Conservation (phyloP, 2,888 invertebrate species). For the Synanthedon andrenaeformis region DNA sequence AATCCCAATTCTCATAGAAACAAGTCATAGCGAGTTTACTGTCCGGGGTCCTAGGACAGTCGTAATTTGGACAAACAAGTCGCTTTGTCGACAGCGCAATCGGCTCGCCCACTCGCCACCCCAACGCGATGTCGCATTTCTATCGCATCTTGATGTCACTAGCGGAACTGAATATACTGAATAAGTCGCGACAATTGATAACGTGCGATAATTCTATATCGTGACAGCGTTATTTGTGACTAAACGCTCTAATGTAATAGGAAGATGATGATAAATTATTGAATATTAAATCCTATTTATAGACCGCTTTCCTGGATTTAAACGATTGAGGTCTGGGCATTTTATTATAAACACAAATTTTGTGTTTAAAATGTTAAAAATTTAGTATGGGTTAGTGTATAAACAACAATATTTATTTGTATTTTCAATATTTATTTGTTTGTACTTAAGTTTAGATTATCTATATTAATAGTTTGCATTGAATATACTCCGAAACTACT, state of each 20-base stretch:
- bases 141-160: constrained; percentile 4
- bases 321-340: too few species aligned
- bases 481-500: too few species aligned
- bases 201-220: constrained; percentile 2
- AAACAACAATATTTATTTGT: too few species aligned
- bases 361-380: too few species aligned
- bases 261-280: background rate
- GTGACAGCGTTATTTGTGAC: constrained; percentile 3
- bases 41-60: constrained; percentile 2
- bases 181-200: constrained; percentile 1
- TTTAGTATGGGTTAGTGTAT: too few species aligned
- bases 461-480: too few species aligned
- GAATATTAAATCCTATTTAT: too few species aligned
- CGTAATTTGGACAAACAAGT: constrained; percentile 7
- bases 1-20: constrained; percentile 1
- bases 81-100: constrained; percentile 5
- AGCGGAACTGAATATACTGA: constrained; percentile 2
- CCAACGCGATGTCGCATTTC: constrained; percentile 1
- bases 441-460: too few species aligned
- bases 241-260: background rate
- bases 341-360: too few species aligned
- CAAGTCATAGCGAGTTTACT: background rate
- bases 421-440: too few species aligned
- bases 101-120: constrained; percentile 4
- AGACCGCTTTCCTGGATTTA: too few species aligned